Conservation (phyloP, 1,140 invertebrate species). For the Campoletis sonorensis region DNA sequence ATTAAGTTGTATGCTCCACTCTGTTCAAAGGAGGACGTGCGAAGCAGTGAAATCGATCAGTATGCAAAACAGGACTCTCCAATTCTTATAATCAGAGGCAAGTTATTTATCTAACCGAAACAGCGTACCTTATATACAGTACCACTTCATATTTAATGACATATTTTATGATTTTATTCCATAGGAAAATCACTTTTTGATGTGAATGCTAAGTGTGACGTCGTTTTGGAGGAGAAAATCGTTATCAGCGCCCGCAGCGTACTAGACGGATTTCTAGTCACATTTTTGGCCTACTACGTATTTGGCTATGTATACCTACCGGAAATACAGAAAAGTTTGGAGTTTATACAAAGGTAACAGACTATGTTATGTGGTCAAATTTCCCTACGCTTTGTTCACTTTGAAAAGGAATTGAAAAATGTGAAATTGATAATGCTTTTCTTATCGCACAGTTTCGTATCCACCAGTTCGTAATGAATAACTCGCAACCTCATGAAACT, state of each 20-base stretch:
- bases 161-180: background rate
- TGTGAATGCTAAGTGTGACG: constrained; percentile 27
- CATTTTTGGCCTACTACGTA: constrained; percentile 38
- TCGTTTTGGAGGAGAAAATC: constrained; percentile 23
- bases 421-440: too few species aligned
- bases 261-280: constrained; percentile 22
- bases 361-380: background rate
- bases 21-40: background rate
- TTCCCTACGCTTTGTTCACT: too few species aligned
- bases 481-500: too few species aligned
- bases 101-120: background rate
- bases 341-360: constrained; percentile 50
- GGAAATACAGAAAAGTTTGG: constrained; percentile 19
- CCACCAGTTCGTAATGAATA: too few species aligned
- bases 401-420: too few species aligned
- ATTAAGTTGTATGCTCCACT: background rate
- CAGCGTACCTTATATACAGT: too few species aligned
- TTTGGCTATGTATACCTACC: constrained; percentile 25
- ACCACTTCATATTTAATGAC: too few species aligned
- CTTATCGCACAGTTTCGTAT: too few species aligned
- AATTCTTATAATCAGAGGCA: background rate
- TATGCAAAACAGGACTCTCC: background rate
- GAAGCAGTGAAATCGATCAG: background rate
- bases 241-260: background rate
- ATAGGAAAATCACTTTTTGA: constrained; percentile 40